Conservation (phyloP, 2,113 vertebrate genomes). For the Neogobius melanostomus region DNA sequence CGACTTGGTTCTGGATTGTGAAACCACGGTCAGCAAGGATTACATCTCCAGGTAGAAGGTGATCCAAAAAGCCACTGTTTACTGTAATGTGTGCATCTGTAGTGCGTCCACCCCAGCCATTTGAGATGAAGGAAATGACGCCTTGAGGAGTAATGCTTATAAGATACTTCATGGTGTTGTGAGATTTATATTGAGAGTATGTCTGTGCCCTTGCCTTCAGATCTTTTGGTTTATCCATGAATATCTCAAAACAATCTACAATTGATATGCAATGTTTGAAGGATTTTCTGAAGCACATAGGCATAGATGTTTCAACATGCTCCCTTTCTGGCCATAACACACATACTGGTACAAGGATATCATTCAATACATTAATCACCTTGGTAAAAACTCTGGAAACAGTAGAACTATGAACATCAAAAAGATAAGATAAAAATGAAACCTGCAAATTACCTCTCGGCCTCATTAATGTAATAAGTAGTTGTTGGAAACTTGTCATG, state of each 20-base stretch:
- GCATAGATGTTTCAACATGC: not conserved
- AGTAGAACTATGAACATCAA: not conserved
- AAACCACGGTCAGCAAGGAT: too few relatives aligned
- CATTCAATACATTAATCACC: not conserved
- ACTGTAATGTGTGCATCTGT: too few relatives aligned
- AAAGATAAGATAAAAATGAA: not conserved
- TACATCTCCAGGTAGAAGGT: too few relatives aligned
- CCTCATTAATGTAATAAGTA: not conserved
- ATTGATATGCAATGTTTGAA: not conserved
- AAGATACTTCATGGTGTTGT: constrained; percentile 1
- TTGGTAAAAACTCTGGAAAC: not conserved
- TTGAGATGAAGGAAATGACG: too few relatives aligned
- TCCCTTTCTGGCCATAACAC: too few relatives aligned
- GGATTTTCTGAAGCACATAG: not conserved
- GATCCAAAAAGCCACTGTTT: too few relatives aligned
- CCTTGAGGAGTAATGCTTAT: too few relatives aligned
- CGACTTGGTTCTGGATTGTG: too few relatives aligned
- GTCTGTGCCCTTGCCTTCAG: not conserved
- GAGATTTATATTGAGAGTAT: not conserved
- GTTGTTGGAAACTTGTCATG: too few relatives aligned
- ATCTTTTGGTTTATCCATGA: not conserved
- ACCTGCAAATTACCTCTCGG: not conserved
- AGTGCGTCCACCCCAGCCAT: too few relatives aligned
- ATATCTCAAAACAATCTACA: not conserved
- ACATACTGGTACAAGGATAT: not conserved